Evolutionary conservation across 2,888 invertebrate genomes (phyloP).

Genomic region (Ischnura elegans): DNA sequence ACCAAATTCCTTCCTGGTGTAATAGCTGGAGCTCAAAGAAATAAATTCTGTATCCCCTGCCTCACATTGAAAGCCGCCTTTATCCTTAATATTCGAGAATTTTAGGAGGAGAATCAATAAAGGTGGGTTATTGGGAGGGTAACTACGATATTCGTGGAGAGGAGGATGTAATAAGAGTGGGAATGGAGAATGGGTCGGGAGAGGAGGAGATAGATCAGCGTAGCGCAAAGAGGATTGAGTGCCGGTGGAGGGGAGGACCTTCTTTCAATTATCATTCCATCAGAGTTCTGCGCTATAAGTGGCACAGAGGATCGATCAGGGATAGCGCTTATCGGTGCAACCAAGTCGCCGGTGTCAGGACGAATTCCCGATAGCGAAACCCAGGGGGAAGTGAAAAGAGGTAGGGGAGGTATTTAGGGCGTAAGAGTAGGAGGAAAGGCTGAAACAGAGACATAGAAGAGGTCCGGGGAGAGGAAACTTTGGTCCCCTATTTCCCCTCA

Average conservation of each 20-base stretch:
- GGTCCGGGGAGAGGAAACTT: background rate
- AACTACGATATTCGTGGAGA: too few relatives aligned
- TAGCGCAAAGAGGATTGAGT: too few relatives aligned
- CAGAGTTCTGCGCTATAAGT: conserved; percentile 11
- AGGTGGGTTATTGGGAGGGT: background rate
- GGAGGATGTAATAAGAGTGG: too few relatives aligned
- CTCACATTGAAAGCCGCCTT: background rate
- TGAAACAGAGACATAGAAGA: too few relatives aligned
- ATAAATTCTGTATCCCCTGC: conserved; percentile 10
- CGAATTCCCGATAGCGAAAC: conserved; percentile 1
- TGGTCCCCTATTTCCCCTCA: conserved; percentile 1
- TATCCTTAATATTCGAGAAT: background rate
- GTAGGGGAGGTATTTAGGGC: too few relatives aligned
- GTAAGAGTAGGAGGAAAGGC: too few relatives aligned
- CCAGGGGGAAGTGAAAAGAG: background rate
- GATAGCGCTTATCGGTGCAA: background rate
- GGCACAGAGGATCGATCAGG: background rate
- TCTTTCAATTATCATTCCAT: conserved; percentile 35
- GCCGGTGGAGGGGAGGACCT: background rate
- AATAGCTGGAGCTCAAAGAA: background rate
- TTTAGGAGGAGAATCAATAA: background rate
- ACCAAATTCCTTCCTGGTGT: too few relatives aligned
- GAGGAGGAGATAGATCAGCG: background rate
- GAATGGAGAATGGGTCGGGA: background rate
- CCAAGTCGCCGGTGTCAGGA: conserved; percentile 17